Base-by-base conservation (phyloP, 2,113 vertebrate species). In the Origma solitaria region DNA sequence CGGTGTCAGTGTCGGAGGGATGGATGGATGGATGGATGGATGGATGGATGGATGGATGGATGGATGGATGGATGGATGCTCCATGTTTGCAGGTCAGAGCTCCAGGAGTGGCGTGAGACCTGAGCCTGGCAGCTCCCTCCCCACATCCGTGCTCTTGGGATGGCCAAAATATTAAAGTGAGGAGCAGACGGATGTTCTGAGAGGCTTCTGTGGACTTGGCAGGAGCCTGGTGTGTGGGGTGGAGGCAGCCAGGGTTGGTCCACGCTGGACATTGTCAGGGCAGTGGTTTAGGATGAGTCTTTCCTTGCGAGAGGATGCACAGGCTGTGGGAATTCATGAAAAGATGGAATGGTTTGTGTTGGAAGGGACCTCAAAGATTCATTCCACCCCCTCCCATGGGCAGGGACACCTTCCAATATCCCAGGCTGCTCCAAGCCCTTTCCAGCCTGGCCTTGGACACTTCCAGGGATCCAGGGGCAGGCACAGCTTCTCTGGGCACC, bases 191-290 rank as follows among this genome's bases (percentile, higher is more conserved):
- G 69, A 30, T 10, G 49, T 19, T 75, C 51, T 49, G 50, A 33
- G 3, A 4, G 16, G 40, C 8, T 69, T 56, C 0, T 25, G n/a
- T 11, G 23, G 50, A n/a, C 10, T 7, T 13, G 27, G 12, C 7
- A 25, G 54, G 31, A 80, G 18, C 13, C 49, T 15, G 16, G n/a
- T 9, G 42, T 51, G 37, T 8, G 23, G 40, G 9, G 3, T 62
- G 84, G 16, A 35, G 50, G 40, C 44, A n/a, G 25, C 45, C 33
- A 5, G 38, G 50, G 42, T 56, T 51, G 73, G 4, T 44, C 64
- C 6, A 4, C 3, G 8, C 14, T 5, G 2, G 37, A 33, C 38
- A 31, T 2, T 1, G 0, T 31, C 3, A 2, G 15, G 33, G 11
- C 2, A 8, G 10, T 51, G 79, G 13, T 47, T 76, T 7, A 10